These are phyloP conservation scores for Eilema griseolum DNA, from an alignment of 2,888 invertebrate genomes.

Conservation along the genomic window DNA sequence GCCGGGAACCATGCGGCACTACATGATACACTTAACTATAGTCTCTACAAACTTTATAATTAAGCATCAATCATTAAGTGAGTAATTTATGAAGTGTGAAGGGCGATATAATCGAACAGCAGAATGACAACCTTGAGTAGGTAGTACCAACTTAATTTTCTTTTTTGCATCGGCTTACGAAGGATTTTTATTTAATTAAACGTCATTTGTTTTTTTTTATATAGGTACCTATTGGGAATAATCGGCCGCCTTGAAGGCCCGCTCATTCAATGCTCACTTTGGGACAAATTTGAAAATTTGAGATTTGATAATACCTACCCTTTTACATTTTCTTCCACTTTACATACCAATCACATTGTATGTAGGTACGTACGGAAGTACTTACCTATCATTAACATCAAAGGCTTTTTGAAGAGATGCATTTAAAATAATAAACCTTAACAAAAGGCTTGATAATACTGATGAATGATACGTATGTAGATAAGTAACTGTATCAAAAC, in stretches of 20 bases:
- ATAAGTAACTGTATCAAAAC: conserved; percentile 32
- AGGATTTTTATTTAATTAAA: not conserved
- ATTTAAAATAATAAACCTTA: conserved; percentile 13
- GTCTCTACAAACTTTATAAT: no score
- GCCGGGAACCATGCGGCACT: no score
- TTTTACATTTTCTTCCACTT: not conserved
- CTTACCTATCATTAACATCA: not conserved
- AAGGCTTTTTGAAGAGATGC: not conserved
- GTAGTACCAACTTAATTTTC: not conserved
- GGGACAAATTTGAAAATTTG: not conserved
- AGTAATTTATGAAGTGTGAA: not conserved
- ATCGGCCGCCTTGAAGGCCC: no score
- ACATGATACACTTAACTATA: no score
- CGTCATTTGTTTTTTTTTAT: not conserved
- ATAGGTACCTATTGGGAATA: no score
- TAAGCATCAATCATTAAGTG: not conserved
- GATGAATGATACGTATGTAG: conserved; percentile 29
- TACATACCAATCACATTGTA: not conserved
- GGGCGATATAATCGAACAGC: not conserved
- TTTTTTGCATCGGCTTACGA: not conserved
- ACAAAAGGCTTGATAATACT: conserved; percentile 21
- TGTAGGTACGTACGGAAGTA: not conserved
- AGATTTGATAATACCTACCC: no score
- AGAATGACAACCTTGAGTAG: conserved; percentile 2
- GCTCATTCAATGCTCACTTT: not conserved